Conservation (phyloP, 2,888 invertebrate species). For the Phaonia tiefii region DNA sequence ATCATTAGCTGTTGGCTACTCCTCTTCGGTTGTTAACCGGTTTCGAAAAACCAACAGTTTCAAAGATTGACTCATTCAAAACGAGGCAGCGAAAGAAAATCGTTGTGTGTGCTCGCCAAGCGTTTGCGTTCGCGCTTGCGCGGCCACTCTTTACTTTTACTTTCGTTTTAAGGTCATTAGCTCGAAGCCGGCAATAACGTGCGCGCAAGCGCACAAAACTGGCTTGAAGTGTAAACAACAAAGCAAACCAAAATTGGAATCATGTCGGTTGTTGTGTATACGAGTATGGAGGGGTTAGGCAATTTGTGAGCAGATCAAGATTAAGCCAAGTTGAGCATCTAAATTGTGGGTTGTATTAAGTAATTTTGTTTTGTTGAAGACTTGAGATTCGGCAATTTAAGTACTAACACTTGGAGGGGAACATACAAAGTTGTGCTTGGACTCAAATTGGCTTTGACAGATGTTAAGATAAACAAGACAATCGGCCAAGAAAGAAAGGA, state of each 20-base stretch:
- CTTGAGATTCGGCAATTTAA: no score
- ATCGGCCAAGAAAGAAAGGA: not conserved
- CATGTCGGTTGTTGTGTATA: no score
- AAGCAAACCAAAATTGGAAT: not conserved
- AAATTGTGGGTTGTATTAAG: slow-evolving; percentile 46
- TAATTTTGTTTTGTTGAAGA: slow-evolving; percentile 52
- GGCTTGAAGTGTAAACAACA: slow-evolving; percentile 8
- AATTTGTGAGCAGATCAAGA: slow-evolving; percentile 50
- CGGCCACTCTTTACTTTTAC: slow-evolving; percentile 73
- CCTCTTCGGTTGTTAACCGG: slow-evolving; percentile 58
- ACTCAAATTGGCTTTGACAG: slow-evolving; percentile 49
- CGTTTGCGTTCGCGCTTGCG: not conserved
- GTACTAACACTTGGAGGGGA: no score
- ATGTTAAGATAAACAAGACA: slow-evolving; percentile 19
- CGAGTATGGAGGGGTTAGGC: no score
- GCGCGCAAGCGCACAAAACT: not conserved
- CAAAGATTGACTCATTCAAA: slow-evolving; percentile 45
- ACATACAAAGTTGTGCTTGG: slow-evolving; percentile 1
- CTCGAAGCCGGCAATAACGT: slow-evolving; percentile 62
- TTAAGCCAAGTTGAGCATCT: slow-evolving; percentile 49
- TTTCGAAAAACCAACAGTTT: slow-evolving; percentile 29
- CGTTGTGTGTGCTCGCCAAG: not conserved
- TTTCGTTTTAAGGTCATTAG: slow-evolving; percentile 75
- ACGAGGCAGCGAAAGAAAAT: slow-evolving; percentile 45
- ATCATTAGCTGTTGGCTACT: slow-evolving; percentile 11